These are phyloP conservation scores for Orchesellides sinensis DNA, from an alignment of 2,888 invertebrate species.

Conservation along the genomic window DNA sequence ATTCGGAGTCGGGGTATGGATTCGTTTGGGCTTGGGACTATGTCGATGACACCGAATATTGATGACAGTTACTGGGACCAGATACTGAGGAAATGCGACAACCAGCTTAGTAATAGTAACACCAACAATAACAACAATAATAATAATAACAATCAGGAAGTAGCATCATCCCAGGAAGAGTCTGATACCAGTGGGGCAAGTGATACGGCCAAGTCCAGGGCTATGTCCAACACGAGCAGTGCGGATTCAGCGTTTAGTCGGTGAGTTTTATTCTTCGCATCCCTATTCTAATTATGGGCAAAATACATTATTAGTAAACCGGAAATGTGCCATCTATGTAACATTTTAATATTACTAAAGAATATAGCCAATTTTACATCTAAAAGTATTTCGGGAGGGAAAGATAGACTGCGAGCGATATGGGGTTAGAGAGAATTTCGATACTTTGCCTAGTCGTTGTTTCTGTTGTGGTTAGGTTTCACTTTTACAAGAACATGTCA, in stretches of 20 bases:
- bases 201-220: slow-evolving; percentile 66
- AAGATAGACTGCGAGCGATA: too few relatives aligned
- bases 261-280: too few relatives aligned
- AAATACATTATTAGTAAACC: not conserved
- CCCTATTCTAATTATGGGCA: too few relatives aligned
- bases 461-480: not conserved
- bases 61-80: slow-evolving; percentile 73
- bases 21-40: slow-evolving; percentile 32
- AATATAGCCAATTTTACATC: slow-evolving; percentile 7
- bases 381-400: too few relatives aligned
- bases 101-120: slow-evolving; percentile 15
- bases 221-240: slow-evolving; percentile 73
- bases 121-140: slow-evolving; percentile 35
- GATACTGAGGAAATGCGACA: slow-evolving; percentile 66
- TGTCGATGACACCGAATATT: slow-evolving; percentile 59
- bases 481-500: too few relatives aligned
- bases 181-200: slow-evolving; percentile 66
- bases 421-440: too few relatives aligned
- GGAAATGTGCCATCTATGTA: not conserved
- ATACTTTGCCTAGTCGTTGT: not conserved
- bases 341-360: not conserved
- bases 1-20: slow-evolving; percentile 2
- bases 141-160: slow-evolving; percentile 41
- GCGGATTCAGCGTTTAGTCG: slow-evolving; percentile 74
- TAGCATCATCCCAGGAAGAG: slow-evolving; percentile 50